These are phyloP conservation scores for Proctacanthus coquilletti DNA, from an alignment of 1,140 invertebrate genomes.

Conservation along the genomic window DNA sequence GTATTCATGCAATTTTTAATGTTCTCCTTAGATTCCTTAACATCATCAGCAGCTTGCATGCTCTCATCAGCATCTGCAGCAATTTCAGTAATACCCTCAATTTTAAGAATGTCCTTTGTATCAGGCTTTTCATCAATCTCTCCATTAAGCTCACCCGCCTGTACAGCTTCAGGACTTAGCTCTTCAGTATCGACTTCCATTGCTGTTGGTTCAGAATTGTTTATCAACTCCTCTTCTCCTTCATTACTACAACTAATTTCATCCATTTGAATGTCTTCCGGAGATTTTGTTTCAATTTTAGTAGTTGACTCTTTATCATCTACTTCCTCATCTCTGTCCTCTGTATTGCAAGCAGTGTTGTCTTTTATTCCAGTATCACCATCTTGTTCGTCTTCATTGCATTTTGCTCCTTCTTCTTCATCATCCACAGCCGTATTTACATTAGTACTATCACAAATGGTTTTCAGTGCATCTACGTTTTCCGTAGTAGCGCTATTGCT, in stretches of 20 bases:
- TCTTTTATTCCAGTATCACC: background rate
- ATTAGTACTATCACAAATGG: too few species aligned
- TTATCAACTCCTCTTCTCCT: too few species aligned
- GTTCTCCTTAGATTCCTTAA: background rate
- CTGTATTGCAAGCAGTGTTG: background rate
- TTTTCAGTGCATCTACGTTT: too few species aligned
- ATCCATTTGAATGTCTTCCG: background rate
- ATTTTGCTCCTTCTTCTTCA: background rate
- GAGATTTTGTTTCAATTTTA: background rate
- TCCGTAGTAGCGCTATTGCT: too few species aligned
- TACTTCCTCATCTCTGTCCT: background rate
- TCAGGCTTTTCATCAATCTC: background rate
- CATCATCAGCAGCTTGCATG: background rate
- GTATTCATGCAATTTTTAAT: too few species aligned
- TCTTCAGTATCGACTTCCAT: background rate
- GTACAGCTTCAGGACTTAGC: too few species aligned
- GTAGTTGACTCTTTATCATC: slow-evolving; percentile 3
- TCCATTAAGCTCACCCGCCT: background rate
- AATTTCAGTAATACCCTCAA: background rate
- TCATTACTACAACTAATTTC: too few species aligned
- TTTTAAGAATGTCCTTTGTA: too few species aligned
- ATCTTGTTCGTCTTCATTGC: background rate
- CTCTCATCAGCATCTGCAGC: background rate
- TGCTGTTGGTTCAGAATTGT: background rate
- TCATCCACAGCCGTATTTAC: background rate